Evolutionary conservation across 1,140 invertebrate species (phyloP).

Genomic region (Cepaea nemoralis): DNA sequence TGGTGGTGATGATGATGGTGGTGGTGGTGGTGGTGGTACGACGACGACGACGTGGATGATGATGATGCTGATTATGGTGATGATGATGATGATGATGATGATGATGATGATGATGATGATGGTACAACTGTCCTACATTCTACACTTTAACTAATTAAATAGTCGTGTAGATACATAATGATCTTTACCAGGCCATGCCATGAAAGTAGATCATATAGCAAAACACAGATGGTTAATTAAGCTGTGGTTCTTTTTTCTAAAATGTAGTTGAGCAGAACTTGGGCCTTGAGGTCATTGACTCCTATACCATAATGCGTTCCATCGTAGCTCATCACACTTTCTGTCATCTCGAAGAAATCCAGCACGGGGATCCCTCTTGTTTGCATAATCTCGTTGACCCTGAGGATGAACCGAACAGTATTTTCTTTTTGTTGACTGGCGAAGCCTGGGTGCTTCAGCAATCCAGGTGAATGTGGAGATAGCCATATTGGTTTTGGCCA

Average conservation of each 20-base stretch:
- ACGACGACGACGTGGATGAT: too few relatives aligned
- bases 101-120: background rate
- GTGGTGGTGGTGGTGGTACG: too few relatives aligned
- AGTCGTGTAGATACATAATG: too few relatives aligned
- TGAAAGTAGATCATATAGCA: too few relatives aligned
- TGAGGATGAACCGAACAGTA: background rate
- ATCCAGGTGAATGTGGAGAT: background rate
- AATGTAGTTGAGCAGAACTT: slow-evolving; percentile 29
- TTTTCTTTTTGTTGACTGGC: background rate
- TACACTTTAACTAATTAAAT: too few relatives aligned
- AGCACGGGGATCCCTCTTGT: background rate
- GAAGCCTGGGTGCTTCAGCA: background rate
- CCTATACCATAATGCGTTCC: slow-evolving; percentile 33
- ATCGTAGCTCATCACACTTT: slow-evolving; percentile 22
- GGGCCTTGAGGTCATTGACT: slow-evolving; percentile 29
- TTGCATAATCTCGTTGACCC: background rate
- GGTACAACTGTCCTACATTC: background rate
- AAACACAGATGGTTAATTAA: too few relatives aligned
- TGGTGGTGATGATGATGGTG: background rate
- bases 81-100: too few relatives aligned
- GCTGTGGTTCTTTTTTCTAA: too few relatives aligned
- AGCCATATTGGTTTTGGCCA: slow-evolving; percentile 8
- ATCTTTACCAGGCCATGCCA: too few relatives aligned
- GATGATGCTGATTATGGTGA: too few relatives aligned
- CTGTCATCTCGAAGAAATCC: slow-evolving; percentile 22